Base-by-base conservation (phyloP, 2,888 invertebrate genomes). In the Athalia rosae region DNA sequence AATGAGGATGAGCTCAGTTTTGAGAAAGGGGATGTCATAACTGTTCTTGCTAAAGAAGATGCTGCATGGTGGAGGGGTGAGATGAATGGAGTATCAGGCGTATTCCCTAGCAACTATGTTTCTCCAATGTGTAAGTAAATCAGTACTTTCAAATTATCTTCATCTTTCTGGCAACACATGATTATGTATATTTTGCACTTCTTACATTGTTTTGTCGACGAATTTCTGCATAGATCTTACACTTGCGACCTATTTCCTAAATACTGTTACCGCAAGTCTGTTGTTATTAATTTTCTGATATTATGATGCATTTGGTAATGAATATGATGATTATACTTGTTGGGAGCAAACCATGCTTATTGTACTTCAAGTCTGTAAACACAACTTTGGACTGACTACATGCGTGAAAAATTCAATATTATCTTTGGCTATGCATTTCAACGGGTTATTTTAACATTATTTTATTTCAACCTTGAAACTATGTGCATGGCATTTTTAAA, bases 1-100 rank as follows among this genome's bases (percentile, higher is more conserved):
- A 98, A 98, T 88, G 95, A 96, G 9, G 99, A 99, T 90, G 99
- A 99, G 89, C 91, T 99, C 78, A 96, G 95, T 81, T 97, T 99
- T 89, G 94, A 95, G 79, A 97, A 97, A 88, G 97, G 97, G 83
- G 97, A 97, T 86, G 95, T 97, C 71, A 97, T 98, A 74, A 95
- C 95, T 9, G 95, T 98, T 63, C 93, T 98, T 3, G 96, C 96
- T 73, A 94, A 97, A 77, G 98, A 98, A 84, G 98, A 98, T 87
- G 95, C 96, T n/a, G 96, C 97, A 74, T 99, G 99, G 99, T 99
- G 98, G 98, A 95, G 96, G 89, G 99, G 99, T 76, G 97, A 98
- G 91, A 92, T 97, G 59, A 96, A 97, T 82, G 97, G 97, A 2
- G 93, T 94, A 83, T 95, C 95, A 0, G 99, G 99, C 6, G 92